Evolutionary conservation across 2,888 invertebrate species (phyloP).

Genomic region (Phengaris alcon): DNA sequence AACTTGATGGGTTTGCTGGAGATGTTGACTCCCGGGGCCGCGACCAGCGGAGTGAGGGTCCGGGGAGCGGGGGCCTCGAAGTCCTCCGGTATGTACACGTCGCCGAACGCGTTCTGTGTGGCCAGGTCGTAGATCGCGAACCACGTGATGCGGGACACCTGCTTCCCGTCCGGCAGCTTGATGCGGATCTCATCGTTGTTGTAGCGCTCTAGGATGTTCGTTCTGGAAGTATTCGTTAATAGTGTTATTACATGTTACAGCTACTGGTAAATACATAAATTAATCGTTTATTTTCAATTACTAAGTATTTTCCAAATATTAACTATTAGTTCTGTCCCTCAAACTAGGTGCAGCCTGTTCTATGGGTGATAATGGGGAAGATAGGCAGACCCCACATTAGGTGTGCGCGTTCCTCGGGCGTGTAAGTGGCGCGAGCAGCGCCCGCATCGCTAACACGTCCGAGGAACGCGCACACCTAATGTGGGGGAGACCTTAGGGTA

Average conservation of each 20-base stretch:
- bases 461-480: too few relatives aligned
- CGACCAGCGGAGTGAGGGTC: constrained; percentile 59
- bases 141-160: constrained; percentile 93
- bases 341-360: too few relatives aligned
- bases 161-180: constrained; percentile 90
- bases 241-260: background rate
- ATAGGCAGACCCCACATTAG: too few relatives aligned
- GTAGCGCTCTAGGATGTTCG: constrained; percentile 91
- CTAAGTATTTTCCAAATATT: too few relatives aligned
- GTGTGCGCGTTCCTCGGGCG: too few relatives aligned
- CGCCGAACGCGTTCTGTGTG: constrained; percentile 92
- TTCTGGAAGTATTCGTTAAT: constrained; percentile 73
- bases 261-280: too few relatives aligned
- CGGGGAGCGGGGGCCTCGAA: constrained; percentile 91
- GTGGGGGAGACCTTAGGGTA: too few relatives aligned
- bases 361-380: too few relatives aligned
- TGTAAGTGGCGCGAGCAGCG: too few relatives aligned
- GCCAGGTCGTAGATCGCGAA: constrained; percentile 92
- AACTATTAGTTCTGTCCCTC: too few relatives aligned
- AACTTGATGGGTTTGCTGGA: constrained; percentile 86
- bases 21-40: constrained; percentile 59
- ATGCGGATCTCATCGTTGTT: constrained; percentile 91
- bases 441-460: too few relatives aligned
- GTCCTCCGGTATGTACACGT: constrained; percentile 93
- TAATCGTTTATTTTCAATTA: too few relatives aligned